These are phyloP conservation scores for Neocrepidodera transversa DNA, from an alignment of 2,888 invertebrate genomes.

Conservation along the genomic window DNA sequence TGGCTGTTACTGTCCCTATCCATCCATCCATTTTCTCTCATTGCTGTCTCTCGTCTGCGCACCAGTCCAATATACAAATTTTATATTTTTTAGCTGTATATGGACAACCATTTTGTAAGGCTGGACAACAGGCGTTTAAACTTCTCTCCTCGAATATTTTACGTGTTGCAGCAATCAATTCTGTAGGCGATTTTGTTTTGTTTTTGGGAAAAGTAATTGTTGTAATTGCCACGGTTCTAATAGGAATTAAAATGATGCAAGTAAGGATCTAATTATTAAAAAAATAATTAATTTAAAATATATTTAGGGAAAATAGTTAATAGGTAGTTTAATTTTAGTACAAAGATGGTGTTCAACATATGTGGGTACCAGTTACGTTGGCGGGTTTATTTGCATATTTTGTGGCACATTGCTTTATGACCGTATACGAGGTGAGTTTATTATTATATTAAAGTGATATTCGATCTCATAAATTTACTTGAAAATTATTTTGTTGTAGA, in stretches of 20 bases:
- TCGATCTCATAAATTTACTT: not conserved
- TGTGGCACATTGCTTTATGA: conserved; percentile 75
- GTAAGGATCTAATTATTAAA: conserved; percentile 53
- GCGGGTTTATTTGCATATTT: conserved; percentile 72
- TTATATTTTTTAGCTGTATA: conserved; percentile 66
- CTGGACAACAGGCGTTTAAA: conserved; percentile 69
- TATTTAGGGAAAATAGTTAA: no score
- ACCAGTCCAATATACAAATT: not conserved
- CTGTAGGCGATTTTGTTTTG: conserved; percentile 76
- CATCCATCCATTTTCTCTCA: no score
- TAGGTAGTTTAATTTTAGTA: conserved; percentile 53
- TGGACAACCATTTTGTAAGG: conserved; percentile 70
- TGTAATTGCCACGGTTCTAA: conserved; percentile 67
- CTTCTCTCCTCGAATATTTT: conserved; percentile 69
- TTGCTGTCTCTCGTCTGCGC: no score
- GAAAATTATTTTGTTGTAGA: conserved; percentile 58
- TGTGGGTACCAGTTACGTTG: conserved; percentile 69
- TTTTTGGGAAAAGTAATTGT: conserved; percentile 73
- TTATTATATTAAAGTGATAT: not conserved
- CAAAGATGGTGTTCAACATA: conserved; percentile 65
- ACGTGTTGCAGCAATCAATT: conserved; percentile 73
- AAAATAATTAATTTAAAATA: no score
- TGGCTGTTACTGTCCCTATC: no score
- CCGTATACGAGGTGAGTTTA: conserved; percentile 72
- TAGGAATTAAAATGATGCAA: conserved; percentile 68